Evolutionary conservation across 2,888 invertebrate species (phyloP).

Genomic region (Tipula confusa): DNA sequence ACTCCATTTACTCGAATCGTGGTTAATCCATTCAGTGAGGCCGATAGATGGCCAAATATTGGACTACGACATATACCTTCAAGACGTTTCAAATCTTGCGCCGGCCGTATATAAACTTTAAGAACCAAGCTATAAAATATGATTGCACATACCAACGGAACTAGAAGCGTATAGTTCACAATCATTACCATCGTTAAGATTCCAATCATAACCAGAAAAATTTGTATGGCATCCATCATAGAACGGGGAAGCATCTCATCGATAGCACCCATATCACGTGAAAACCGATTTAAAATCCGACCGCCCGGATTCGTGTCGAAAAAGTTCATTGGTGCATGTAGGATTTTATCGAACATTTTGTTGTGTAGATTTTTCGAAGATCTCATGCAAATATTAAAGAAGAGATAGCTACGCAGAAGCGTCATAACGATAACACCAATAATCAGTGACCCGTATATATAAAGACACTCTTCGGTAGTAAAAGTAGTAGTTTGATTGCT

Average conservation of each 20-base stretch:
- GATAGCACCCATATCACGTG: constrained; percentile 66
- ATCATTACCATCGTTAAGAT: constrained; percentile 67
- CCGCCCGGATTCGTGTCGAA: constrained; percentile 83
- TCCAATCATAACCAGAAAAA: constrained; percentile 63
- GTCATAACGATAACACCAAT: constrained; percentile 38
- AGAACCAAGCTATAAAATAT: constrained; percentile 61
- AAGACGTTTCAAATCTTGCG: constrained; percentile 68
- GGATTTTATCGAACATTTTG: constrained; percentile 75
- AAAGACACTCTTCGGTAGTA: constrained; percentile 44
- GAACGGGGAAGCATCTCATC: constrained; percentile 56
- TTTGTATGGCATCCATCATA: constrained; percentile 55
- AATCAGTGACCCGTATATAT: constrained; percentile 44
- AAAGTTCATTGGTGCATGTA: constrained; percentile 75
- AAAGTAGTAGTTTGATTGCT: constrained; percentile 35
- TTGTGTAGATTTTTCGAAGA: constrained; percentile 75
- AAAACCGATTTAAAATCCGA: constrained; percentile 67
- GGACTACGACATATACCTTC: constrained; percentile 80
- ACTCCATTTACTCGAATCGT: constrained; percentile 79
- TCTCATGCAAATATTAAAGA: constrained; percentile 70
- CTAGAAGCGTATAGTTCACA: constrained; percentile 63
- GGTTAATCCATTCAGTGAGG: constrained; percentile 77
- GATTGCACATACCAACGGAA: constrained; percentile 62
- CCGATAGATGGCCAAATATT: constrained; percentile 86
- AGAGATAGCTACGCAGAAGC: constrained; percentile 59
- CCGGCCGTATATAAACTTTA: constrained; percentile 65